Base-by-base conservation (phyloP, 1,140 invertebrate species). In the Cotesia vestalis region DNA sequence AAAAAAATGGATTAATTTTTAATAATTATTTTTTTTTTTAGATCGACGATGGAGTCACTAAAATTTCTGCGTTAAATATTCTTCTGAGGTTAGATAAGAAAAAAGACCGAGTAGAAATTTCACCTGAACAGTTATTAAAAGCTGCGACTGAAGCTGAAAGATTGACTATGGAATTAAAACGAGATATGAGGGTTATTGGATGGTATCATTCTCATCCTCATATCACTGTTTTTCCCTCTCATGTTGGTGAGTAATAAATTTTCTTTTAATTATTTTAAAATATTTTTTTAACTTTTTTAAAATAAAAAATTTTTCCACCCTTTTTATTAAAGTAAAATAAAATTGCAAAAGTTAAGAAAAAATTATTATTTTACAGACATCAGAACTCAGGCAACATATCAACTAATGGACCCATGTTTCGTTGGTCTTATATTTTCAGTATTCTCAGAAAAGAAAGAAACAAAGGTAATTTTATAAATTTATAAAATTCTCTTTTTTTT, bases 161-260 rank as follows among this genome's bases (percentile, higher is more conserved):
- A 76, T 83, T 94, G 66, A 87, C 89, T 35, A 75, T 84, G 8
- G 85, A 89, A 83, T 86, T 92, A 60, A 83, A 89, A 1, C 85
- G 88, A 62, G 90, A 91, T 20, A 89, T 96, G 78, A 86, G 93
- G 78, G 94, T 96, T 53, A 85, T 96, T 66, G 95, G 95, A 17
- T 96, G 95, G 95, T 96, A 96, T 81, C 95, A 96, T 85, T 96
- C 95, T 5, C 95, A 96, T 87, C 95, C 95, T 34, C 94, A 96
- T 79, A 96, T 96, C 52, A 96, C 95, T 68, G 94, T 96, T 12
- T 95, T 92, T 90, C 95, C 95, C 36, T 96, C 94, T 66, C 93
- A 94, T 87, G 92, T 96, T 80, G 94, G 93, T 93, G 85, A 85
- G 89, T 20, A 0, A 51, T 17, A 17, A 17, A 17, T 17, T 17